These are phyloP conservation scores for Eclectus roratus DNA, from an alignment of 2,113 vertebrate genomes.

Conservation along the genomic window DNA sequence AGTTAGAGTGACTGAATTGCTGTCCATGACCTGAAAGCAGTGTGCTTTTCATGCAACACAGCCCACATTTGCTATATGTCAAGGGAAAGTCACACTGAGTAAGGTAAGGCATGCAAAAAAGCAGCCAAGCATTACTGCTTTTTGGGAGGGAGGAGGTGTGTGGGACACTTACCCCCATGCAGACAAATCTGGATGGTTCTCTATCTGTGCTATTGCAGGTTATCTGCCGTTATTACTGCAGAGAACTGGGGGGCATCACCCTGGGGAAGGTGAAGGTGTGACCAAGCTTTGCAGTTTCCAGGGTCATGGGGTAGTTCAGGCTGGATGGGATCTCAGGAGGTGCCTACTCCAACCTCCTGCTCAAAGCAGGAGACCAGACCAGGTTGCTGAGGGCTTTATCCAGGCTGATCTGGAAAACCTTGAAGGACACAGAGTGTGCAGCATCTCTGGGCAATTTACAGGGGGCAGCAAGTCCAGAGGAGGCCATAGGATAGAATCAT, in stretches of 20 bases:
- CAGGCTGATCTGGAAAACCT: neutral
- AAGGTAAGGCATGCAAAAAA: neutral
- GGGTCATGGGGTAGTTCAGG: neutral
- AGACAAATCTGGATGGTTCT: neutral
- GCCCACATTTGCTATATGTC: neutral
- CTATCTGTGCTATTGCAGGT: neutral
- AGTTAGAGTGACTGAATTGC: neutral
- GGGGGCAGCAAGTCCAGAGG: neutral
- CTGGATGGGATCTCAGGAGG: neutral
- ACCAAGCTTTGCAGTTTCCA: neutral
- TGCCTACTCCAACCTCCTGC: neutral
- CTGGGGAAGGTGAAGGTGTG: neutral
- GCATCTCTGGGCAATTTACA: neutral
- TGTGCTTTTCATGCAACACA: neutral
- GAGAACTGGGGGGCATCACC: neutral
- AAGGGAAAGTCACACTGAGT: neutral
- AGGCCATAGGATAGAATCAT: neutral
- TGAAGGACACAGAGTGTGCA: accelerated
- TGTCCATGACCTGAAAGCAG: neutral
- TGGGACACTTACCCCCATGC: neutral
- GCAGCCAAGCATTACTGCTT: accelerated
- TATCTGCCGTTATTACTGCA: neutral
- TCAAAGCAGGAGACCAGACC: neutral
- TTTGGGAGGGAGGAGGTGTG: neutral
- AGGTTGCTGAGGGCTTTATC: neutral